Base-by-base conservation (phyloP, 2,113 vertebrate genomes). In the Cyanistes caeruleus region DNA sequence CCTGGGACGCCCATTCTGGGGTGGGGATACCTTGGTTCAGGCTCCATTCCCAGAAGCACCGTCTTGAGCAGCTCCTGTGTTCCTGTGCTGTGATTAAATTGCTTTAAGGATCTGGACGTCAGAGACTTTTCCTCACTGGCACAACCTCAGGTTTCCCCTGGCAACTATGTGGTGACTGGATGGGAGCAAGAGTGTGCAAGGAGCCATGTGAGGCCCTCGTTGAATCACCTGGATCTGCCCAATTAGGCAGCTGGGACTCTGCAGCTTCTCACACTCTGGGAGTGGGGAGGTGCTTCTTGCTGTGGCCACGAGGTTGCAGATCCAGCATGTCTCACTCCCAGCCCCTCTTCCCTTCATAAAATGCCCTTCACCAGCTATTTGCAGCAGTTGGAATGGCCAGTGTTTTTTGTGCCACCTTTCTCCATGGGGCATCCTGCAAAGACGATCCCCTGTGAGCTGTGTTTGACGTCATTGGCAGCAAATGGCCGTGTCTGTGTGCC, bases 21-120 rank as follows among this genome's bases (percentile, higher is more conserved):
- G 2, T 33, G 33, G 12, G 8, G 8, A 53, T 39, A n/a, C 23
- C 12, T 28, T 46, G 10, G 6, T 23, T 39, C 0, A 1, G 33
- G 13, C 7, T 62, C 18, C 18, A 15, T 46, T 68, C 22, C 8
- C 2, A 1, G 11, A 43, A 43, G 3, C 18, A 46, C 33, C 23
- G 39, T 15, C 22, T 60, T 14, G 15, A 39, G 33, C 10, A 62
- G 41, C 7, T 37, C 15, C 81, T 17, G 15, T 51, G 44, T 59
- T 49, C 15, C 28, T 27, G 10, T 20, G 25, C 21, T 2, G 4
- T 37, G 17, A 73, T 63, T 44, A 31, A 46, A 73, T 22, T 73
- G 27, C 15, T 52, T 60, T 53, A 33, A 52, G 63, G 22, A 44
- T 46, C 15, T 22, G 37, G 33, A 46, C 18, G 18, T 28, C 27